Evolutionary conservation across 2,113 vertebrate species (phyloP), one percentile per base, ranked within the genome.

Genomic region (Gallinago undulata): DNA sequence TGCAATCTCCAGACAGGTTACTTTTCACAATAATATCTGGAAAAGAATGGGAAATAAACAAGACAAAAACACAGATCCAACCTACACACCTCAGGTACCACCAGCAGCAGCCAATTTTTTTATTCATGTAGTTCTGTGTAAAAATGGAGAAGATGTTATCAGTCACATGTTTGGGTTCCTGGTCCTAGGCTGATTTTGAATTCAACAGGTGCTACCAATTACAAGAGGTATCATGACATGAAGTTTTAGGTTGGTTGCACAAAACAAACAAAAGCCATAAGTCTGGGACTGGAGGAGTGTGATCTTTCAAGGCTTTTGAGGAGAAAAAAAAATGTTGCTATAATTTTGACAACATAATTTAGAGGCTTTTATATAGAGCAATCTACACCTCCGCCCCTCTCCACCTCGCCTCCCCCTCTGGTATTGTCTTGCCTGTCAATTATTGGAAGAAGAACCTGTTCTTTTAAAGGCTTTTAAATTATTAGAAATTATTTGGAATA

Each of bases 261-360:
- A 96, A 97, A 97, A 97, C 86, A 97, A 97, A 97, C 87, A 94
- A 94, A 96, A 97, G 67, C 75, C 79, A 86, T 93, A 87, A 97
- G 59, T 93, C 93, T 93, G 91, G 83, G 69, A 96, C 72, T 94
- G 79, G 64, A 97, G 84, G 80, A 97, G 63, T 95, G 77, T 81
- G 87, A 95, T 97, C 92, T 95, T 96, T 87, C 70, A 94, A 95
- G 82, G 91, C 45, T 95, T 96, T 94, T 86, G 85, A 89, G 77
- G 24, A 12, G 73, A 87, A 89, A 80, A 92, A 96, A 96, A 94
- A 89, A 67, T 69, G 96, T 97, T 98, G 82, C 93, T 97, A 75
- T 97, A 98, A 97, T 97, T 98, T 97, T 97, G 96, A 98, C 97
- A 98, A 98, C 95, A 97, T 98, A 98, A 98, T 96, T 95, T 97